Percentiles rank a stretch among this genome's conserved stretches.
These are phyloP conservation scores for Glyphotaelius pellucidus DNA, from an alignment of 2,888 invertebrate species.

Conservation along the genomic window DNA sequence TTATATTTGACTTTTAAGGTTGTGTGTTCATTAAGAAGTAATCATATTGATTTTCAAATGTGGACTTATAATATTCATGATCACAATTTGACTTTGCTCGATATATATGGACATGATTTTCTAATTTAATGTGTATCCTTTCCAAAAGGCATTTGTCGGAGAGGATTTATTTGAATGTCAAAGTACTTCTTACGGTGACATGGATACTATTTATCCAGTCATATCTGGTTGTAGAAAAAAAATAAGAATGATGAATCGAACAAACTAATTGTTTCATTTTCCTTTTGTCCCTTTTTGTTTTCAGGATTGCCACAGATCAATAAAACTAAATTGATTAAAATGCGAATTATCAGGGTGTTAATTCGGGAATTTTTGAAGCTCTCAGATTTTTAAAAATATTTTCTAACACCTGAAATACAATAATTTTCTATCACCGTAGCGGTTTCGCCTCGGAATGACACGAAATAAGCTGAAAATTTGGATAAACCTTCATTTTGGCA, in stretches of 20 bases:
- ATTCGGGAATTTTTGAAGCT: too few relatives aligned
- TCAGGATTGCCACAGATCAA: not conserved
- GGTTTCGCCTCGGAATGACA: too few relatives aligned
- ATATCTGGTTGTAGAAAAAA: slow-evolving; percentile 61
- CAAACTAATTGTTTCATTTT: slow-evolving; percentile 53
- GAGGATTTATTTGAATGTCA: slow-evolving; percentile 57
- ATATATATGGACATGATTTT: slow-evolving; percentile 31
- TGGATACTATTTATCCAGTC: slow-evolving; percentile 55
- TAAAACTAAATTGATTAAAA: too few relatives aligned
- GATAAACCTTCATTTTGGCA: too few relatives aligned
- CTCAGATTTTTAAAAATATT: too few relatives aligned
- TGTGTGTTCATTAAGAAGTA: slow-evolving; percentile 55
- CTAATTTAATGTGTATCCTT: slow-evolving; percentile 45
- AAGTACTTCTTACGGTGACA: slow-evolving; percentile 55
- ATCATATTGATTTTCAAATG: slow-evolving; percentile 58
- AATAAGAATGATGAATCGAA: slow-evolving; percentile 59
- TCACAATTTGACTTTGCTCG: slow-evolving; percentile 34
- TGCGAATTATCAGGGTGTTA: too few relatives aligned
- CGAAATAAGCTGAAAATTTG: too few relatives aligned
- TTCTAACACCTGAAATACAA: too few relatives aligned
- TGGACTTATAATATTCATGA: slow-evolving; percentile 38
- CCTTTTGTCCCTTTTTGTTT: not conserved
- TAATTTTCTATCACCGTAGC: too few relatives aligned
- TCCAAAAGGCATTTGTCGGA: slow-evolving; percentile 36
- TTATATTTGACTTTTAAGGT: slow-evolving; percentile 56